Percentiles rank a stretch among this genome's conserved stretches.
Evolutionary conservation across 1,140 invertebrate genomes (phyloP).

Genomic region (Drosophila bifasciata): DNA sequence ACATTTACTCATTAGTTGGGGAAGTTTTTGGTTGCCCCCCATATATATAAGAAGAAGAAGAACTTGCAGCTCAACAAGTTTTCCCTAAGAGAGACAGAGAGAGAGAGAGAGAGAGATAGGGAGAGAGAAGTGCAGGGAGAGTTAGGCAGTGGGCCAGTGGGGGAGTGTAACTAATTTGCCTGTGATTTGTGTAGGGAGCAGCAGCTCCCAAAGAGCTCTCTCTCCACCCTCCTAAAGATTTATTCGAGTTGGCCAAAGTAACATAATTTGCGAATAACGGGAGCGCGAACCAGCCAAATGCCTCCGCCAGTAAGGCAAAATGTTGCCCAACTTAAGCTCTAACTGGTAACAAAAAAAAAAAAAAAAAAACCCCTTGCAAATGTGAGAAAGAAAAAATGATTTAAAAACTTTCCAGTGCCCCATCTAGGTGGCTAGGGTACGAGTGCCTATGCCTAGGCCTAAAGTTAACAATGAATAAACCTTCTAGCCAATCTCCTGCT

Average conservation of each 20-base stretch:
- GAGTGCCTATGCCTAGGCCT: conserved; percentile 44
- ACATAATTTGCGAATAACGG: conserved; percentile 73
- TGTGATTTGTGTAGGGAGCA: conserved; percentile 63
- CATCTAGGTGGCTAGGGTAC: conserved; percentile 14
- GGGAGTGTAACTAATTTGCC: conserved; percentile 66
- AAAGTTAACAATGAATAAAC: conserved; percentile 39
- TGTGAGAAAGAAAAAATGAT: conserved; percentile 50
- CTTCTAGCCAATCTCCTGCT: too few species aligned
- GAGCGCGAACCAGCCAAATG: conserved; percentile 23
- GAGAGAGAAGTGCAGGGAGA: conserved; percentile 9
- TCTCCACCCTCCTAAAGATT: conserved; percentile 58
- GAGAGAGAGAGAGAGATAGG: conserved; percentile 12
- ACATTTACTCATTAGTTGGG: conserved; percentile 77
- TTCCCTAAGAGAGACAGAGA: background rate
- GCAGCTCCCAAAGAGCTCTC: conserved; percentile 12
- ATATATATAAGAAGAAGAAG: conserved; percentile 33
- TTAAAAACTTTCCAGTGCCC: conserved; percentile 61
- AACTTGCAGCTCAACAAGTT: conserved; percentile 76
- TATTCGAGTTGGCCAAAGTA: conserved; percentile 74
- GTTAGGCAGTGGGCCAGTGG: background rate
- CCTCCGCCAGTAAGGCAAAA: conserved; percentile 46
- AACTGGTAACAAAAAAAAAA: background rate
- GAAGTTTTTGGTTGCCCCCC: conserved; percentile 56
- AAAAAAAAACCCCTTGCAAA: conserved; percentile 17
- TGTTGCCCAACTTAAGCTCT: conserved; percentile 43